Percentiles rank a stretch among this genome's conserved stretches.
Evolutionary conservation across 2,888 invertebrate genomes (phyloP).

Genomic region (Microctonus brassicae): DNA sequence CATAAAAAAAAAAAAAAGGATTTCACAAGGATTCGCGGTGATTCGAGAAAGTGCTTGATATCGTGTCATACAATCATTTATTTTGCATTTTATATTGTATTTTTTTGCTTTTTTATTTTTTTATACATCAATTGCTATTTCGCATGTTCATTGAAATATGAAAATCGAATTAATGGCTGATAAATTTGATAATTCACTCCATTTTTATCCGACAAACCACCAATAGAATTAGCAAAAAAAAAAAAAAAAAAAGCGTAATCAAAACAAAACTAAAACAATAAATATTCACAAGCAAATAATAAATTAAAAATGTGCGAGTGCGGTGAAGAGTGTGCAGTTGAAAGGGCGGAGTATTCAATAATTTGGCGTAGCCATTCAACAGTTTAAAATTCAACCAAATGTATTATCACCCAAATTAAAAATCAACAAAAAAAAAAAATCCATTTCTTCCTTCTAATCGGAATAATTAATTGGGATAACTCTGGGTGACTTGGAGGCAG

Average conservation of each 20-base stretch:
- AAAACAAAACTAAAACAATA: neutral
- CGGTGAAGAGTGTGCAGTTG: constrained; percentile 57
- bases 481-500: constrained; percentile 50
- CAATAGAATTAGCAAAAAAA: neutral
- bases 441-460: neutral
- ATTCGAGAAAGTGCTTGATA: constrained; percentile 31
- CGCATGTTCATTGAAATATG: neutral
- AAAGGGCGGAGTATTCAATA: constrained; percentile 38
- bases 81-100: neutral
- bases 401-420: neutral
- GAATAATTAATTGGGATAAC: constrained; percentile 40
- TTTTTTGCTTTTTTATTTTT: no score
- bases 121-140: neutral
- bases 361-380: neutral
- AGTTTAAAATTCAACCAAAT: neutral
- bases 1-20: neutral
- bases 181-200: neutral
- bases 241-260: neutral
- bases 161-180: constrained; percentile 1
- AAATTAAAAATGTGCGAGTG: constrained; percentile 62
- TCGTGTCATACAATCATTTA: constrained; percentile 25
- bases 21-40: constrained; percentile 14
- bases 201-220: constrained; percentile 19
- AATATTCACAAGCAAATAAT: neutral
- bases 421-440: neutral